Conservation (phyloP, 2,888 invertebrate genomes). For the Cataglyphis cursor region DNA sequence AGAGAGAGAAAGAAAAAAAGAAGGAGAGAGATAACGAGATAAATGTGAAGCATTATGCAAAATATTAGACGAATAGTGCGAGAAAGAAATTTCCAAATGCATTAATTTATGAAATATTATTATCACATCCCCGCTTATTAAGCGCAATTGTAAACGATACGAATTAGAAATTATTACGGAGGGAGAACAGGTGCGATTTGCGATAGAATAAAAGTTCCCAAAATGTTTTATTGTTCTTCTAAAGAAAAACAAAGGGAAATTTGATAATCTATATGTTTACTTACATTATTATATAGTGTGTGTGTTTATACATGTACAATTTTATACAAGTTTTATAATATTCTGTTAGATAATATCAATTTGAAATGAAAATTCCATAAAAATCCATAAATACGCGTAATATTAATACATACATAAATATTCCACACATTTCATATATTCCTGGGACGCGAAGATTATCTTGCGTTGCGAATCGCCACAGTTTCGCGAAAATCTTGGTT, state of each 20-base stretch:
- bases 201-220: not conserved
- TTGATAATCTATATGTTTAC: not conserved
- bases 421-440: not conserved
- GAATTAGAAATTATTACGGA: not conserved
- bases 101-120: slow-evolving; percentile 2
- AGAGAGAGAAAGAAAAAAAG: not conserved
- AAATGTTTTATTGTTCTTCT: not conserved
- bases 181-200: not conserved
- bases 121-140: not conserved
- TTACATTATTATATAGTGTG: not conserved
- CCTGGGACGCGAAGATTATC: not conserved
- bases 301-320: not conserved
- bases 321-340: not conserved
- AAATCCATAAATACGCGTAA: not conserved
- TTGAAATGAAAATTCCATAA: not conserved
- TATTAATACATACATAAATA: not conserved
- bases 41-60: slow-evolving; percentile 1
- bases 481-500: slow-evolving; percentile 8
- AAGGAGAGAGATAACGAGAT: not conserved
- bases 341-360: too few relatives aligned
- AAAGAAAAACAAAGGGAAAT: not conserved
- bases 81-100: not conserved
- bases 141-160: slow-evolving; percentile 1
- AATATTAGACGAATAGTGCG: not conserved
- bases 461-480: not conserved